Percentiles rank a stretch among this genome's conserved stretches.
Conservation (phyloP, 2,888 invertebrate species). For the Sminthurides aquaticus region DNA sequence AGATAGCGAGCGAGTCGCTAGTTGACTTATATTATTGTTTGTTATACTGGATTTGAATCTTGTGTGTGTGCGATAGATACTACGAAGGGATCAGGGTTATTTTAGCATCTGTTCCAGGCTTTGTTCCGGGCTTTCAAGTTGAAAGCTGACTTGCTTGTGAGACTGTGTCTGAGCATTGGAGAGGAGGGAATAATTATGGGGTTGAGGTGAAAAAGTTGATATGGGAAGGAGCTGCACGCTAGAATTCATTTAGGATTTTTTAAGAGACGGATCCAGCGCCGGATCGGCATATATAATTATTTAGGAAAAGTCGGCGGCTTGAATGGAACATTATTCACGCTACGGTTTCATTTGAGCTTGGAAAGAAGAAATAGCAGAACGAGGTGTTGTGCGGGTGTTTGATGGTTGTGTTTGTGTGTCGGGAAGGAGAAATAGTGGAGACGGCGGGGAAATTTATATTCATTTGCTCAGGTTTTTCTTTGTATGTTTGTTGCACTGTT, state of each 20-base stretch:
- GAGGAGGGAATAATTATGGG: conserved; percentile 13
- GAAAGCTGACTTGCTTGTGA: neutral
- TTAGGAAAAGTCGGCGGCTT: neutral
- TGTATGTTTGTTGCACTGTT: too few species aligned
- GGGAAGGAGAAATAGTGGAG: neutral
- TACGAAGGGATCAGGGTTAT: neutral
- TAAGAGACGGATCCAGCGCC: neutral
- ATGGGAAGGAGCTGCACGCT: conserved; percentile 14
- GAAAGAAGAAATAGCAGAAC: too few species aligned
- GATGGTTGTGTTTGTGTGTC: neutral
- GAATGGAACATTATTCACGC: conserved; percentile 27
- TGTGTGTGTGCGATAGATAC: too few species aligned
- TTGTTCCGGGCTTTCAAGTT: too few species aligned
- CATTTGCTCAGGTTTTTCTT: too few species aligned
- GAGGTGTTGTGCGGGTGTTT: too few species aligned
- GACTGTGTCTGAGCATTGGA: neutral
- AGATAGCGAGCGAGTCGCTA: too few species aligned
- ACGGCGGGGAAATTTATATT: too few species aligned
- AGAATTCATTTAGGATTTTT: conserved; percentile 18
- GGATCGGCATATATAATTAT: neutral
- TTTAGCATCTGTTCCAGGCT: neutral
- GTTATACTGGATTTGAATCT: too few species aligned
- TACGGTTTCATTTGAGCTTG: conserved; percentile 24
- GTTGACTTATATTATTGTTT: too few species aligned
- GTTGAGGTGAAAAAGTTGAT: conserved; percentile 9